Percentiles rank a stretch among this genome's conserved stretches.
phyloP scores from a whole-genome alignment of 2,797 vertebrate genomes.

The Smutsia gigantea region DNA sequence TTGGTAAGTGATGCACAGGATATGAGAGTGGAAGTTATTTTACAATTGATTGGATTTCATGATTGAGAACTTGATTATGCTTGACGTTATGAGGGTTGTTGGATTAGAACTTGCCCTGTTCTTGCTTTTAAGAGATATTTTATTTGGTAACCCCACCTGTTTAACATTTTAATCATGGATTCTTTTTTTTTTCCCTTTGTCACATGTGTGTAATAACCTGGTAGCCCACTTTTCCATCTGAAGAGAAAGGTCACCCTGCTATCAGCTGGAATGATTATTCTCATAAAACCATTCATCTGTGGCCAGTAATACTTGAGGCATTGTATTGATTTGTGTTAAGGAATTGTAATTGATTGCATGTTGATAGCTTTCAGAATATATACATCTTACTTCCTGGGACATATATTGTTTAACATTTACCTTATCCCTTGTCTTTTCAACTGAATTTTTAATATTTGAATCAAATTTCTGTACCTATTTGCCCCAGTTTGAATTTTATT shows the following conservation, averaged over 20 bases:
- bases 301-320: neutral
- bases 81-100: neutral
- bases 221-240: neutral
- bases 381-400: neutral
- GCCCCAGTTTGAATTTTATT: neutral
- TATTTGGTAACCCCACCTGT: neutral
- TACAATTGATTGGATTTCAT: neutral
- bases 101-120: neutral
- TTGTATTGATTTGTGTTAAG: neutral
- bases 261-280: neutral
- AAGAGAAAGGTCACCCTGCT: neutral
- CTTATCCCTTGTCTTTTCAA: neutral
- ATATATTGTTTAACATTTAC: neutral
- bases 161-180: neutral
- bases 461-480: neutral
- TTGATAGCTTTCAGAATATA: neutral
- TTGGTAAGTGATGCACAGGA: neutral
- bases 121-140: neutral
- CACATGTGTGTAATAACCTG: fast-evolving
- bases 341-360: slow-evolving; percentile 8
- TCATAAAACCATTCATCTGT: neutral
- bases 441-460: slow-evolving; percentile 11
- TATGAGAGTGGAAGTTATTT: neutral
- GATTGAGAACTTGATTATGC: neutral
- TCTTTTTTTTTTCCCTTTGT: neutral